Conservation (phyloP, 2,888 invertebrate species). For the Harpalus rubripes region DNA sequence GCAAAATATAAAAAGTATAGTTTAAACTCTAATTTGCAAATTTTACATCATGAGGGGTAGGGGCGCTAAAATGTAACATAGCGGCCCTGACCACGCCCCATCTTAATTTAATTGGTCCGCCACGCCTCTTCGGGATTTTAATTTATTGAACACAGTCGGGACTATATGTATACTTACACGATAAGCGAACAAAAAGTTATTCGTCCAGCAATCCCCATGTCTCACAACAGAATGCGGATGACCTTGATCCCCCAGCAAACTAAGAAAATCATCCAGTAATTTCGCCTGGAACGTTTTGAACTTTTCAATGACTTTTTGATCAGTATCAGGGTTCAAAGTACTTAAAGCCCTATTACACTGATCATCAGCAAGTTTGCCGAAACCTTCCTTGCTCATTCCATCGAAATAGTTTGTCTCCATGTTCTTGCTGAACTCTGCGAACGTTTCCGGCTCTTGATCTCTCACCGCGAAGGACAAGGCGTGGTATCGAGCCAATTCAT, state of each 20-base stretch:
- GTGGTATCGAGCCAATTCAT: conserved; percentile 73
- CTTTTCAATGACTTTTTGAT: conserved; percentile 63
- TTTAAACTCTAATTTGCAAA: too few relatives aligned
- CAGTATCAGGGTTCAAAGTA: conserved; percentile 65
- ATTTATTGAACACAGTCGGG: too few relatives aligned
- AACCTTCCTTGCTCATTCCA: background rate
- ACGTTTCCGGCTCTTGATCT: conserved; percentile 71
- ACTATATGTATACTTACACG: conserved; percentile 64
- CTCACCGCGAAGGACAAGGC: conserved; percentile 72
- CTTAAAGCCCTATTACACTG: conserved; percentile 64
- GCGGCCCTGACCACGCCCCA: too few relatives aligned
- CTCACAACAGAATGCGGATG: conserved; percentile 71
- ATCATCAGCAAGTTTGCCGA: background rate
- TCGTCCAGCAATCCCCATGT: conserved; percentile 72
- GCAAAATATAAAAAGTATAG: too few relatives aligned
- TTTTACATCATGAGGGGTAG: too few relatives aligned
- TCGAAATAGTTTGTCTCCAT: conserved; percentile 68
- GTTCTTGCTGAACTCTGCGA: conserved; percentile 68
- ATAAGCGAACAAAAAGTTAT: conserved; percentile 72
- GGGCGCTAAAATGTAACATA: too few relatives aligned
- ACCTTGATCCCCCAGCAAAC: conserved; percentile 61
- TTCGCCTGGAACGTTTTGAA: conserved; percentile 67
- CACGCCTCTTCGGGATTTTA: too few relatives aligned
- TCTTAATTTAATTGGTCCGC: too few relatives aligned
- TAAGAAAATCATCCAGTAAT: conserved; percentile 36